Evolutionary conservation across 2,113 vertebrate genomes (phyloP).

Genomic region (Planiliza haematocheilus): DNA sequence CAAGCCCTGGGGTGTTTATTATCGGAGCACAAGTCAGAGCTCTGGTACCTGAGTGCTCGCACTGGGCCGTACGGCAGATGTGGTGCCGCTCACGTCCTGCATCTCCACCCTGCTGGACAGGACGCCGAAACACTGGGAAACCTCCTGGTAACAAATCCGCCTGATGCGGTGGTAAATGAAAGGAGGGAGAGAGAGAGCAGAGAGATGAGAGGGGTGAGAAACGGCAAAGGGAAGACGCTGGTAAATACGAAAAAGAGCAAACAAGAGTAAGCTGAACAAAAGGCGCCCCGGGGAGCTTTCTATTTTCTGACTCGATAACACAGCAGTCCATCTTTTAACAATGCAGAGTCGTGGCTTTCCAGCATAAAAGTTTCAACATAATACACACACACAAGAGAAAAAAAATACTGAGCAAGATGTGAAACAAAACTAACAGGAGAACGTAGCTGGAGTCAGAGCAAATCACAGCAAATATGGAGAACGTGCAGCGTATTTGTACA

Average conservation of each 20-base stretch:
- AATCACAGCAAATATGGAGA: slow-evolving; percentile 21
- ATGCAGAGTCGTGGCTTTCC: neutral
- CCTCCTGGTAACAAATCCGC: slow-evolving; percentile 98
- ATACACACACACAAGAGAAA: neutral
- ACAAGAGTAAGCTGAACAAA: neutral
- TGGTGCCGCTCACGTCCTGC: slow-evolving; percentile 94
- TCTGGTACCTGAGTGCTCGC: slow-evolving; percentile 96
- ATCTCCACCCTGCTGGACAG: slow-evolving; percentile 96
- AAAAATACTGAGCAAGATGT: neutral
- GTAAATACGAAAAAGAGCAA: slow-evolving; percentile 27
- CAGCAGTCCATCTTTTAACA: slow-evolving; percentile 1
- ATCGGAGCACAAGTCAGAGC: slow-evolving; percentile 16
- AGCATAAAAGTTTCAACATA: neutral
- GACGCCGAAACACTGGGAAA: slow-evolving; percentile 97
- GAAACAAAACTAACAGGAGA: neutral
- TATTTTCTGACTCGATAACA: slow-evolving; percentile 22
- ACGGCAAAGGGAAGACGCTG: neutral
- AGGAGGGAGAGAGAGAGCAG: neutral
- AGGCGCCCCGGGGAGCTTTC: neutral
- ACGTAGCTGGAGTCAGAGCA: neutral
- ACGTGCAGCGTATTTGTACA: slow-evolving; percentile 21
- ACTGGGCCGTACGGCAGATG: slow-evolving; percentile 92
- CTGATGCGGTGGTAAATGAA: slow-evolving; percentile 69
- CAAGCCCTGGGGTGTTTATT: slow-evolving; percentile 40
- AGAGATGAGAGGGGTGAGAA: neutral